Conservation (phyloP, 1,140 invertebrate genomes). For the Heliconius hermathena region DNA sequence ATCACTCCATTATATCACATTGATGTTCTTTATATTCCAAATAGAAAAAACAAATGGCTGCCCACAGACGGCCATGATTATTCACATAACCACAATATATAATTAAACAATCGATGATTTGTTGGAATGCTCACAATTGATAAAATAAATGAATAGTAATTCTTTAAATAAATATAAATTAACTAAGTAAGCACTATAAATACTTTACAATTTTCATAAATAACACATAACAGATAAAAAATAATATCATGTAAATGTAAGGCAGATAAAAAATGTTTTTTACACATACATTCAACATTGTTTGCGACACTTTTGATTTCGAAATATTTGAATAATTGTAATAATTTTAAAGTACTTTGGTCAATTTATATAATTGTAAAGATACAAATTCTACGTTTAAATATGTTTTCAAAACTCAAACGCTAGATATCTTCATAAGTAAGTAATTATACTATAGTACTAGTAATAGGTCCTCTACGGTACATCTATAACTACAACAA, state of each 20-base stretch:
- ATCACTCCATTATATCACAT: slow-evolving; percentile 30
- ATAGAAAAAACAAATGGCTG: slow-evolving; percentile 30
- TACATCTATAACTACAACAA: background rate
- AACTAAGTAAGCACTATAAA: background rate
- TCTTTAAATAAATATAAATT: background rate
- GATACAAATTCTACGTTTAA: background rate
- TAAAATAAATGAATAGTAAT: background rate
- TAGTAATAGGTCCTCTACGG: background rate
- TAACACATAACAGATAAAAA: background rate
- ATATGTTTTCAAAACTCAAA: background rate
- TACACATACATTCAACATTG: background rate
- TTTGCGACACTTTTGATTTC: background rate
- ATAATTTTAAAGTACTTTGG: background rate
- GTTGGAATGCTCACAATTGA: background rate
- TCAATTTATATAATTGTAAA: background rate
- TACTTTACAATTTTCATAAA: no score
- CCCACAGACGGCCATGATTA: slow-evolving; percentile 13
- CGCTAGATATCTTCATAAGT: background rate
- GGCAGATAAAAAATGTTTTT: background rate
- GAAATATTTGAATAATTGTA: background rate
- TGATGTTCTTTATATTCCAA: slow-evolving; percentile 19
- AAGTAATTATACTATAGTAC: background rate
- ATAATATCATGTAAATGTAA: background rate
- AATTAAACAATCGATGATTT: slow-evolving; percentile 13
- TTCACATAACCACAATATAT: slow-evolving; percentile 24